Evolutionary conservation across 2,113 vertebrate species (phyloP), one percentile per base, ranked within the genome.

Genomic region (Tragelaphus strepsiceros): DNA sequence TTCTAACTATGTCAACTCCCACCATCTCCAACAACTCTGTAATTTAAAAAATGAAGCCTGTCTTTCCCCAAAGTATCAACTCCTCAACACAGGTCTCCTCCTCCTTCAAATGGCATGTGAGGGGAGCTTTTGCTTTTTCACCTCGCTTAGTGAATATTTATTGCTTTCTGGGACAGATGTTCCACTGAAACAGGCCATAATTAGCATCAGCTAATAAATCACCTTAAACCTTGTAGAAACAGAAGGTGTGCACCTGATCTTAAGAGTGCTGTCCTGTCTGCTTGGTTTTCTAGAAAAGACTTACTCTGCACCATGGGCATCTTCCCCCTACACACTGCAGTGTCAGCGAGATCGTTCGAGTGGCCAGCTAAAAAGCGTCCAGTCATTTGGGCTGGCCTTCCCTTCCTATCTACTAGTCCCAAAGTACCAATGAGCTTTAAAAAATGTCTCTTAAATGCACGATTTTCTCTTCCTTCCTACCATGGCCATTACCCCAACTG

Each of bases 271-370:
- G 7, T 14, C 2, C 67, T 39, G 51, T 85, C 5, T 6, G 74
- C 32, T 35, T 0, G 0, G 19, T 43, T 53, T 64, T 6, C 87
- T 61, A 28, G 8, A 64, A 46, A 58, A 16, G 19, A n/a, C 26
- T 5, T 15, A 14, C 26, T 46, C 11, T 17, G 17, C 10, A 22
- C 56, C 28, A 8, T 2, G 3, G 39, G n/a, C 59, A 58, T 32
- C 24, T 9, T 49, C 30, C 14, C 3, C 0, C 3, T 5, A n/a
- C 43, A 43, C 10, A 0, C 0, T 28, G 22, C 30, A 12, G 15
- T 5, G 26, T 43, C 28, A 13, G 30, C 0, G 1, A 62, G 9
- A 10, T 53, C 35, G 16, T 49, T 17, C 14, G 6, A 32, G 39
- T 0, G 1, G 24, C 32, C 10, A 1, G n/a, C 9, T 7, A 4